phyloP scores from a whole-genome alignment of 2,797 vertebrate species.

The Lycodopsis pacificus region DNA sequence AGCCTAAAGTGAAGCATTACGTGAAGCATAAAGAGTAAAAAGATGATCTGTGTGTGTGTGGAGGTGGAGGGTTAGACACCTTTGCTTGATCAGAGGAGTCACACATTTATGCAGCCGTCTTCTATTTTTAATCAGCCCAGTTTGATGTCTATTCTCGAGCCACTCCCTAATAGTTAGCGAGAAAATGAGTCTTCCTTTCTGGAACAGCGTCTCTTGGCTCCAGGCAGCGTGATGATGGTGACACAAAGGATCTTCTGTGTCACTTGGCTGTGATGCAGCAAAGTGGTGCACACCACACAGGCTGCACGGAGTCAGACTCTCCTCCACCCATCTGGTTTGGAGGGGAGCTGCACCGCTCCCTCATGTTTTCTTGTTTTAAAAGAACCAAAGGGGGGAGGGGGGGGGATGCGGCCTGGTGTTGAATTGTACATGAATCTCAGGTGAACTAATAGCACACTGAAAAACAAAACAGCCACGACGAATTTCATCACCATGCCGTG shows the following conservation, averaged over 20 bases:
- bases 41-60: not conserved
- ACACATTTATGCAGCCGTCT: constrained; percentile 54
- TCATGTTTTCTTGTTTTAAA: constrained; percentile 47
- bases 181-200: constrained; percentile 79
- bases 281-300: constrained; percentile 55
- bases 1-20: constrained; percentile 31
- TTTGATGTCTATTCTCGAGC: constrained; percentile 82
- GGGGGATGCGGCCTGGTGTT: not conserved
- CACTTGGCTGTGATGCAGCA: constrained; percentile 76
- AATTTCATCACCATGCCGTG: not conserved
- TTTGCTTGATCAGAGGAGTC: constrained; percentile 52
- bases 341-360: constrained; percentile 37
- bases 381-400: not conserved
- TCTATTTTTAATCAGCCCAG: constrained; percentile 84
- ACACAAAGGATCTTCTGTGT: constrained; percentile 81
- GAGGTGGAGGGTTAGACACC: not conserved
- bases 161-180: constrained; percentile 74
- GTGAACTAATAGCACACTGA: not conserved
- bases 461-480: not conserved
- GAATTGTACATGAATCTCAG: not conserved
- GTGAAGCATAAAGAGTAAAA: constrained; percentile 20
- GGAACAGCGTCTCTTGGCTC: constrained; percentile 78
- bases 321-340: constrained; percentile 66
- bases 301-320: constrained; percentile 50
- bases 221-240: constrained; percentile 71